Base-by-base conservation (phyloP, 2,797 vertebrate species). In the Jordanella pulchra region DNA sequence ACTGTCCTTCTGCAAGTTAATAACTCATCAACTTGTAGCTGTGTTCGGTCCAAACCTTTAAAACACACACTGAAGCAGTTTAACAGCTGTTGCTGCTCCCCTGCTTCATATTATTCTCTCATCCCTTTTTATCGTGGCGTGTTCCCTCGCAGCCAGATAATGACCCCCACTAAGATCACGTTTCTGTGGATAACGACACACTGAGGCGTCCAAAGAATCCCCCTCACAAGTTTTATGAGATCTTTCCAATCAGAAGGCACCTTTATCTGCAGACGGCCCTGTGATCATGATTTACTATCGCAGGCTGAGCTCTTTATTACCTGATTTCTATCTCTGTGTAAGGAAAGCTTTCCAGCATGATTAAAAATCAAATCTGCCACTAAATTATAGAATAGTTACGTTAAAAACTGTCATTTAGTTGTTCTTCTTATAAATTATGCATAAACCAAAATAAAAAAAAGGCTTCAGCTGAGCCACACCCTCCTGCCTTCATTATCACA, bases 401-500 rank as follows among this genome's bases (percentile, higher is more conserved):
- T 53, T 25, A 53, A 53, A 53, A 53, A n/a, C 9, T 53, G 9
- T 53, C 2, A 23, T 50, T 23, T 50, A 50, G 21, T 23, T 50
- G 21, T 50, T 7, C 48, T 21, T 9, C 18, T 23, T 23, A 50
- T 21, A 48, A 48, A 48, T 48, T 48, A 15, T 18, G 11, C 14
- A 45, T 2, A 12, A 45, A 7, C 14, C 5, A 18, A 18, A 47
- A 47, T 14, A 47, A 47, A 47, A 44, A 45, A 48, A 48, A 47
- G 21, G 50, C 50, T 65, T 25, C 50, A 60, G 51, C 18, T 61
- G 58, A 78, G 67, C 63, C 58, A 54, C 66, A 12, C 53, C 76
- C 69, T 23, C 1, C 47, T 68, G 65, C 61, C 61, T 65, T 67
- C 72, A 35, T 53, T 15, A 87, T 84, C 87, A 83, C 67, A 72